phyloP scores from a whole-genome alignment of 2,888 invertebrate genomes.

The Elmis aenea region DNA sequence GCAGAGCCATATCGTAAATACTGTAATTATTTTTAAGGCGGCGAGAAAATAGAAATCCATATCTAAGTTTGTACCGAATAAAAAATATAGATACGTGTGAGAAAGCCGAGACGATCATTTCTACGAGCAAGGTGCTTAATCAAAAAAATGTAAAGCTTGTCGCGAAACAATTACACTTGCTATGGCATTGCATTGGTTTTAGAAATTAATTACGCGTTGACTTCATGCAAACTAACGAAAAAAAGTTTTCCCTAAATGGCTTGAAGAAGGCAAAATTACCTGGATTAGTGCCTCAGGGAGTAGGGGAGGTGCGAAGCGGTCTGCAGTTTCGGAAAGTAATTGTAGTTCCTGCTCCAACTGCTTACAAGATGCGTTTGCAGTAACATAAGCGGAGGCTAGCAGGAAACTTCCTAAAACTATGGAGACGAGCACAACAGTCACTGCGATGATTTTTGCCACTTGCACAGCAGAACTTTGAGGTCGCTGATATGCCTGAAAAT shows the following conservation, averaged over 20 bases:
- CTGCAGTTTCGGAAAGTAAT: constrained; percentile 60
- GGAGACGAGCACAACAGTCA: constrained; percentile 75
- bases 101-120: too few relatives aligned
- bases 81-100: too few relatives aligned
- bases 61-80: constrained; percentile 3
- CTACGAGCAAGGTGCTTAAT: too few relatives aligned
- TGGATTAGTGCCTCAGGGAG: constrained; percentile 63
- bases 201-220: too few relatives aligned
- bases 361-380: constrained; percentile 75
- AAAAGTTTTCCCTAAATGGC: too few relatives aligned
- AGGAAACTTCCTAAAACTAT: constrained; percentile 78
- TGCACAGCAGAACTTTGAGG: constrained; percentile 72
- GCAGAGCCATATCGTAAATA: not conserved
- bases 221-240: too few relatives aligned
- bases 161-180: too few relatives aligned
- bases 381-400: constrained; percentile 77
- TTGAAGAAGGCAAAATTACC: too few relatives aligned
- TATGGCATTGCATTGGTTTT: too few relatives aligned
- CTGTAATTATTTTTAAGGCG: not conserved
- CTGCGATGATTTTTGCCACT: constrained; percentile 79
- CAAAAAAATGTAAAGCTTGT: too few relatives aligned
- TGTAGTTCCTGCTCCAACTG: constrained; percentile 71
- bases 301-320: constrained; percentile 38
- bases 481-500: constrained; percentile 71
- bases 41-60: constrained; percentile 1